Base-by-base conservation (phyloP, 2,113 vertebrate species). In the cat (Felis catus) region DNA sequence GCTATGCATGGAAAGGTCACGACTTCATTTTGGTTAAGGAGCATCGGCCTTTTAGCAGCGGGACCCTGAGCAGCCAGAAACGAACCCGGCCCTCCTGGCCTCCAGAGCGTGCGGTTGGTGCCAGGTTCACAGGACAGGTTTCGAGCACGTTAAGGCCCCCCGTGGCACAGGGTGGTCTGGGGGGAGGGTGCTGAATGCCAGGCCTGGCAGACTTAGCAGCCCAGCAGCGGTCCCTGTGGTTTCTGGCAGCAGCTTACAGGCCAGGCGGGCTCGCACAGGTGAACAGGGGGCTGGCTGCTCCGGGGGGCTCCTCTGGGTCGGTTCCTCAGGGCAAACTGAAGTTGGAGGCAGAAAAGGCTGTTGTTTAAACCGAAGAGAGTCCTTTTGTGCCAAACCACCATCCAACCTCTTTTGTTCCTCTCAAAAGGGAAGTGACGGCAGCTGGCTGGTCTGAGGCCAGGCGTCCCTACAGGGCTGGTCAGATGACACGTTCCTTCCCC, bases 401-500 rank as follows among this genome's bases (percentile, higher is more conserved):
- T 6, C 55, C 39, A 36, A 53, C 68, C 29, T 80, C 41, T 94
- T 86, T 76, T 97, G 76, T 91, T 94, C 61, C 41, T 92, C 91
- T 95, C 31, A 15, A 86, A 97, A 85, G 83, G 81, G 70, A 98
- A 97, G 70, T 65, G 91, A 92, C 86, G 61, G 21, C 88, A 80
- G 48, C 97, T 95, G n/a, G 80, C 97, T 66, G 36, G 51, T 87
- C 73, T 87, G 93, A 97, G 78, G 87, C 58, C 80, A 92, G 80
- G 80, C 93, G 58, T 86, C 73, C 13, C 89, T 91, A 45, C 14
- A 85, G 86, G 78, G 25, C 85, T 86, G 96, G 61, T 97, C 88
- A 86, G 95, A 53, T 58, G 97, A 96, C 7, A 5, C 21, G 81
- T 96, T 97, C 80, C 97, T 98, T 98, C 89, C 73, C 48, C 71